A percentile compares a stretch with the other conserved stretches of the same genome.
Evolutionary conservation across 2,888 invertebrate genomes (phyloP).

Genomic region (Cheilosia pagana): DNA sequence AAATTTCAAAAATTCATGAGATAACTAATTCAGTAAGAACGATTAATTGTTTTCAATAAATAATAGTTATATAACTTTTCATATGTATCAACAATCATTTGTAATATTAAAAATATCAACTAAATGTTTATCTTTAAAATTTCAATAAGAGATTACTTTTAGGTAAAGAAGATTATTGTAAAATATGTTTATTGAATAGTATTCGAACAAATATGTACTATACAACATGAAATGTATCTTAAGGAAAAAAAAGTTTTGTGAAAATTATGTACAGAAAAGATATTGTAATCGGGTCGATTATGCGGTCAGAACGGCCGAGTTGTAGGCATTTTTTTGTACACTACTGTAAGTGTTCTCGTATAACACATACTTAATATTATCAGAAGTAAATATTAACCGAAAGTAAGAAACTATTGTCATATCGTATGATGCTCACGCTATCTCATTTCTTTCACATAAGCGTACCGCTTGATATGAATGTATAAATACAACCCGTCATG

Average conservation of each 20-base stretch:
- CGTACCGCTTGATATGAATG: constrained; percentile 13
- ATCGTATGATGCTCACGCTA: constrained; percentile 9
- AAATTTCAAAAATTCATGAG: constrained; percentile 4
- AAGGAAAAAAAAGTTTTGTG: not conserved
- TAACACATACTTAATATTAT: constrained; percentile 11
- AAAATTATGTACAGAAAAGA: not conserved
- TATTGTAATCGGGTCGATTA: constrained; percentile 18
- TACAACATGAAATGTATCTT: not conserved
- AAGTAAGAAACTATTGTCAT: constrained; percentile 21
- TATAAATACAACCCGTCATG: not conserved
- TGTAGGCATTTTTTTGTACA: constrained; percentile 1
- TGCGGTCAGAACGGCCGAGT: constrained; percentile 22
- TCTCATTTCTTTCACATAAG: constrained; percentile 20
- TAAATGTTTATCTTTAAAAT: constrained; percentile 10
- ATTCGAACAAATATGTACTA: not conserved
- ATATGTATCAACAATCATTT: constrained; percentile 11
- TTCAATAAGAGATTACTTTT: constrained; percentile 7
- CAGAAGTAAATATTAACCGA: constrained; percentile 12
- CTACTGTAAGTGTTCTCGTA: not conserved
- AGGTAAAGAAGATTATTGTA: not conserved
- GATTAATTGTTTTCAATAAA: constrained; percentile 15
- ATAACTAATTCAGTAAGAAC: constrained; percentile 12
- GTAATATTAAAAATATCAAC: constrained; percentile 10
- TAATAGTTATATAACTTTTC: constrained; percentile 15
- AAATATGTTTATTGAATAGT: not conserved